These are phyloP conservation scores for Botia almorhae DNA, from an alignment of 2,797 vertebrate genomes.

Conservation along the genomic window DNA sequence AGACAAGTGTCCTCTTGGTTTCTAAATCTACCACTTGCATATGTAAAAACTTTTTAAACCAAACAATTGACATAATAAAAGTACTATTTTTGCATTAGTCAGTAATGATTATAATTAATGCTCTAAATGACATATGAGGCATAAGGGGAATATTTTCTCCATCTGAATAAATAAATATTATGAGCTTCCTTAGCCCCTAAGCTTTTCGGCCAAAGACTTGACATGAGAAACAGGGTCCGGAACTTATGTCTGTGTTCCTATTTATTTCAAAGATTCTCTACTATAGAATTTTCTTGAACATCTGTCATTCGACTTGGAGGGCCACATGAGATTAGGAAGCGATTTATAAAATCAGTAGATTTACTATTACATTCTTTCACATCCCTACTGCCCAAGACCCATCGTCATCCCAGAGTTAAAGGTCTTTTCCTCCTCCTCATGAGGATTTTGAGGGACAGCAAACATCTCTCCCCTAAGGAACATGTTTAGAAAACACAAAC, in stretches of 20 bases:
- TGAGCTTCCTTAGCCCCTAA: neutral
- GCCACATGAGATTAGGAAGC: conserved; percentile 34
- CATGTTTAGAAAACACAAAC: conserved; percentile 51
- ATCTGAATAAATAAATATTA: neutral
- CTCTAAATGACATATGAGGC: neutral
- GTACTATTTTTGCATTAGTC: neutral
- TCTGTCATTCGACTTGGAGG: conserved; percentile 34
- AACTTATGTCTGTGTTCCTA: conserved; percentile 10
- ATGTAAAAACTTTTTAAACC: neutral
- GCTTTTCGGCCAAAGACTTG: neutral
- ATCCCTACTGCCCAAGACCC: neutral
- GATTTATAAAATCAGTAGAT: conserved; percentile 29
- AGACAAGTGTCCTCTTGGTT: neutral
- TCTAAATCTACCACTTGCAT: neutral
- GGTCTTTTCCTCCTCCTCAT: conserved; percentile 22
- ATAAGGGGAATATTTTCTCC: no score
- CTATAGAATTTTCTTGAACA: conserved; percentile 11
- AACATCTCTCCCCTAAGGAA: conserved; percentile 36
- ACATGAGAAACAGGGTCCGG: conserved; percentile 3
- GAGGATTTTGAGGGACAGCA: conserved; percentile 43
- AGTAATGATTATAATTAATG: neutral
- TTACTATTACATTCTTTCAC: conserved; percentile 23
- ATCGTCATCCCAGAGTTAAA: conserved; percentile 27
- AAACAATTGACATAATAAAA: neutral
- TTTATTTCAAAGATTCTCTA: conserved; percentile 4